These are phyloP conservation scores for Paramisgurnus dabryanus DNA, from an alignment of 2,113 vertebrate species.

Conservation along the genomic window DNA sequence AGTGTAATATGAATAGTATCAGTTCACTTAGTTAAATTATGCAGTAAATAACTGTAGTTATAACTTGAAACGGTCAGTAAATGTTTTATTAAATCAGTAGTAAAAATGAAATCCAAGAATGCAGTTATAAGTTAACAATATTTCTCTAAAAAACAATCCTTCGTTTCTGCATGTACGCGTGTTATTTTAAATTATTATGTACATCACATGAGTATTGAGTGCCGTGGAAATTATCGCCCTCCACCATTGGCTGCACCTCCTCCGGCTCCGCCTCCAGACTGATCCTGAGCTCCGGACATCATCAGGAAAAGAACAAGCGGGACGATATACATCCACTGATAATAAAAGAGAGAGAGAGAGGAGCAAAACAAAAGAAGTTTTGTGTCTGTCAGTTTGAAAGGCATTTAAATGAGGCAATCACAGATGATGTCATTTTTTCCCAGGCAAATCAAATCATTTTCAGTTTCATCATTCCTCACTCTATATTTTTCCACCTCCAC, in stretches of 20 bases:
- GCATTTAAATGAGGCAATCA: not conserved
- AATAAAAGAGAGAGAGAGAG: slow-evolving; percentile 14
- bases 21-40: not conserved
- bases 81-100: slow-evolving; percentile 59
- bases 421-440: not conserved
- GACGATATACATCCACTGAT: slow-evolving; percentile 95
- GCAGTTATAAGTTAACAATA: slow-evolving; percentile 32
- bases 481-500: not conserved
- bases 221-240: slow-evolving; percentile 67
- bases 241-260: slow-evolving; percentile 76
- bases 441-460: slow-evolving; percentile 13
- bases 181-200: slow-evolving; percentile 59
- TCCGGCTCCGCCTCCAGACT: slow-evolving; percentile 82
- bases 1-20: not conserved
- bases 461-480: slow-evolving; percentile 40
- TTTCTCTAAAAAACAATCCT: not conserved
- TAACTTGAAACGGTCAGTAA: not conserved
- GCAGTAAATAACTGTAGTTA: not conserved
- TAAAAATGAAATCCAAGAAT: slow-evolving; percentile 60
- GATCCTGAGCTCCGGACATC: slow-evolving; percentile 92
- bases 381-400: not conserved
- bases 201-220: slow-evolving; percentile 41
- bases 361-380: not conserved
- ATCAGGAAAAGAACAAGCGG: slow-evolving; percentile 92
- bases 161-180: slow-evolving; percentile 8